A percentile compares a stretch with the other conserved stretches of the same genome.
Conservation (phyloP, 2,113 vertebrate species). For the Calyptomena viridis region DNA sequence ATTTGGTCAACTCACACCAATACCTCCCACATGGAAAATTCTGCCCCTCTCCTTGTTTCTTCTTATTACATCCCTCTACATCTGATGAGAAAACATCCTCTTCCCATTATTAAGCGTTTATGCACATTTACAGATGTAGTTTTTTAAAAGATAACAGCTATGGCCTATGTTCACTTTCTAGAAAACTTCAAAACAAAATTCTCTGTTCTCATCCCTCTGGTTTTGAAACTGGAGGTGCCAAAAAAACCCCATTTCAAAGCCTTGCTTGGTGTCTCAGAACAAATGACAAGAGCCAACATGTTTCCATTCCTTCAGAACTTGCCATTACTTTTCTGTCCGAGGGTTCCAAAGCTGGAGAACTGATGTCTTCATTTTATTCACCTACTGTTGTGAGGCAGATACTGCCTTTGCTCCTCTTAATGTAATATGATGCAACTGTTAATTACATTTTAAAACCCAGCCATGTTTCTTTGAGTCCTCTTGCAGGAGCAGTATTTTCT, state of each 20-base stretch:
- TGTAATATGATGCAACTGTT: background rate
- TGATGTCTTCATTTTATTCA: background rate
- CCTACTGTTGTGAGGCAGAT: fast-evolving
- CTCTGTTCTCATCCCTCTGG: background rate
- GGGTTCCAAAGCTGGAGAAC: background rate
- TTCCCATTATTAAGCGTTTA: background rate
- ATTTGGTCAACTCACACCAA: background rate
- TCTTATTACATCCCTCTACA: background rate
- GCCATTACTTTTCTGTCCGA: background rate
- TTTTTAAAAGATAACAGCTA: background rate
- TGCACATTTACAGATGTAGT: fast-evolving
- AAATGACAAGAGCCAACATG: background rate
- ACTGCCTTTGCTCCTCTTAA: background rate
- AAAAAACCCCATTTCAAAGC: background rate
- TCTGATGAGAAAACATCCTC: background rate
- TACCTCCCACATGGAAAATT: background rate
- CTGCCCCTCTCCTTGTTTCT: background rate
- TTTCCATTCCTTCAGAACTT: background rate
- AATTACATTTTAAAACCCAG: background rate
- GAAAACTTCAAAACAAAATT: background rate
- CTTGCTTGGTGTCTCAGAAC: background rate
- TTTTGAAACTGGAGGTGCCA: background rate
- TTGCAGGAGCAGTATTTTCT: background rate
- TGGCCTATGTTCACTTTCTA: background rate
- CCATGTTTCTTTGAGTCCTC: background rate